phyloP scores from a whole-genome alignment of 2,797 vertebrate genomes.

The Squalus acanthias region DNA sequence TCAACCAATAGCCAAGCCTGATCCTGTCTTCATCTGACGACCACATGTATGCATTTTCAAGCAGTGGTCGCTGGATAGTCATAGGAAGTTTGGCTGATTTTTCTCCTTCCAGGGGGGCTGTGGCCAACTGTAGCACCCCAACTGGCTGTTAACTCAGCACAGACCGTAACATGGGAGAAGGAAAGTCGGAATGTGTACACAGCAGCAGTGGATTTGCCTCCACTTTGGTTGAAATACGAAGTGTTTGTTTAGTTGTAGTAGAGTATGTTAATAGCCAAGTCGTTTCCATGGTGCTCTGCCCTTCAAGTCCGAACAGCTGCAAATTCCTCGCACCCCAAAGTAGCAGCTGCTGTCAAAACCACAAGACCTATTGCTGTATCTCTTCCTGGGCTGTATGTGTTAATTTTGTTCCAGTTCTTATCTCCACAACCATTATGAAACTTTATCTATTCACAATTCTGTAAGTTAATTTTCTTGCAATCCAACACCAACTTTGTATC shows the following conservation, averaged over 20 bases:
- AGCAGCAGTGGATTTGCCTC: not conserved
- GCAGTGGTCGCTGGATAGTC: not conserved
- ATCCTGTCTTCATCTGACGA: too few species aligned
- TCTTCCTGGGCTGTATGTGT: not conserved
- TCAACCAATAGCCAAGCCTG: too few species aligned
- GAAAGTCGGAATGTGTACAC: not conserved
- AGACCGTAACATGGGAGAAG: not conserved
- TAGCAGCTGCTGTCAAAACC: constrained; percentile 26
- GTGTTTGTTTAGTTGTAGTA: not conserved
- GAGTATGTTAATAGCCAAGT: not conserved
- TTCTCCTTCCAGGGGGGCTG: not conserved
- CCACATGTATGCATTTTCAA: not conserved
- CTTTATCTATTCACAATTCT: not conserved
- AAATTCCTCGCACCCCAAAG: constrained; percentile 3
- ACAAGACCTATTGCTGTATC: not conserved
- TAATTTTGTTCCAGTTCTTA: not conserved
- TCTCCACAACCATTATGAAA: not conserved
- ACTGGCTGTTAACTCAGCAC: not conserved
- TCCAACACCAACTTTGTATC: not conserved
- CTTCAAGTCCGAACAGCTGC: constrained; percentile 25
- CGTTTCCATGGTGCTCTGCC: constrained; percentile 5
- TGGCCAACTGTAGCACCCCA: not conserved
- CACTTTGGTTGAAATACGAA: not conserved
- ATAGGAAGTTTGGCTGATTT: not conserved
- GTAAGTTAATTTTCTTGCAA: not conserved